phyloP scores from a whole-genome alignment of 2,113 vertebrate genomes.

The Onychorhynchus coronatus region DNA sequence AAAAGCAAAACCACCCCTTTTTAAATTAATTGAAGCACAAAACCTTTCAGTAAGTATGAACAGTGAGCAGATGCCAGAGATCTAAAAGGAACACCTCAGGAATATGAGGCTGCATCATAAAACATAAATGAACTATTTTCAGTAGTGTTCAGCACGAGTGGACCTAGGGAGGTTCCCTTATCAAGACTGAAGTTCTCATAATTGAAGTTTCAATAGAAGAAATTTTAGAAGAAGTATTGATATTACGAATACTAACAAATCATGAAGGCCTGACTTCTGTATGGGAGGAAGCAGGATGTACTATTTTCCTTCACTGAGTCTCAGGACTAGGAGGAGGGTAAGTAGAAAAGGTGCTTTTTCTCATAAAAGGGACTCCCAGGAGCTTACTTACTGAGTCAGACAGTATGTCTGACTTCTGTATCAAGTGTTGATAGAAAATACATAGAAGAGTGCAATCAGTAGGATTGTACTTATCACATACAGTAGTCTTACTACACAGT shows the following conservation, averaged over 20 bases:
- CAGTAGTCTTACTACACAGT: not conserved
- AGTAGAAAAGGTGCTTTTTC: not conserved
- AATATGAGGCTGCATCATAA: not conserved
- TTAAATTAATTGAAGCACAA: not conserved
- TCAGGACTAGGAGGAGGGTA: not conserved
- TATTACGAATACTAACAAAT: not conserved
- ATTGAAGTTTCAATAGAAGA: not conserved
- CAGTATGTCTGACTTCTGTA: not conserved
- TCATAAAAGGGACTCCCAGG: not conserved
- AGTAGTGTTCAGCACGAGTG: not conserved
- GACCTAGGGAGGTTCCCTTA: not conserved
- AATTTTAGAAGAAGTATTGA: not conserved
- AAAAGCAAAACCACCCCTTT: rapidly evolving
- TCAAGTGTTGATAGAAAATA: not conserved
- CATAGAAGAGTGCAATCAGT: not conserved
- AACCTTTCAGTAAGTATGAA: not conserved
- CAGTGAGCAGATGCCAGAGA: not conserved
- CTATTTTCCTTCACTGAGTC: rapidly evolving
- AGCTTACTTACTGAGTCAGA: no score
- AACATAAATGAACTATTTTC: not conserved
- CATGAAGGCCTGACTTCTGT: not conserved
- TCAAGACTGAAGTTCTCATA: not conserved
- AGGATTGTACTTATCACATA: not conserved
- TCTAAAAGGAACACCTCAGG: not conserved
- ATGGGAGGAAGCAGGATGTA: not conserved